Percentiles rank a stretch among this genome's conserved stretches.
phyloP scores from a whole-genome alignment of 2,797 vertebrate genomes.

The Lithobates sylvaticus region DNA sequence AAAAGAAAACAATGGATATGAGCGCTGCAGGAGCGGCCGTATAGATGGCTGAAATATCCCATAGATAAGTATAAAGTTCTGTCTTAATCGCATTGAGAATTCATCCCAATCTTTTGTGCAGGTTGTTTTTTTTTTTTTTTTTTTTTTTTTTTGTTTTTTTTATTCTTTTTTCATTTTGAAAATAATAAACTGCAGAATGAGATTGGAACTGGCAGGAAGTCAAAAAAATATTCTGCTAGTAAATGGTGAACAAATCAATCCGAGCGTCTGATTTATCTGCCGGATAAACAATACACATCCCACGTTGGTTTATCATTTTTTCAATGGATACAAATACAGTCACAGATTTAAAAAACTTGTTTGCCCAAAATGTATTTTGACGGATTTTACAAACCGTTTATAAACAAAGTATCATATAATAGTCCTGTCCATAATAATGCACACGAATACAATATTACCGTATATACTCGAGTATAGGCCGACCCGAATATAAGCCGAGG shows the following conservation, averaged over 20 bases:
- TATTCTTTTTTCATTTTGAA: neutral
- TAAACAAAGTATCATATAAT: too few relatives aligned
- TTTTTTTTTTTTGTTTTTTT: neutral
- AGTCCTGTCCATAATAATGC: too few relatives aligned
- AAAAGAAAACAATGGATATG: conserved; percentile 4
- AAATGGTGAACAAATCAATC: conserved; percentile 15
- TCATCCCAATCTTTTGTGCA: neutral
- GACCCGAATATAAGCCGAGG: too few relatives aligned
- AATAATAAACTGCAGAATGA: conserved; percentile 22
- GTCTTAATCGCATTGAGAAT: conserved; percentile 15
- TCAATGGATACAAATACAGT: neutral
- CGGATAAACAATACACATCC: conserved; percentile 5
- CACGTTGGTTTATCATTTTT: neutral
- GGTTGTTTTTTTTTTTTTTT: neutral
- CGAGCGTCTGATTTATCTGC: neutral
- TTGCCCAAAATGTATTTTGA: neutral
- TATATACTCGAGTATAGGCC: too few relatives aligned
- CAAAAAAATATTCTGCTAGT: conserved; percentile 17
- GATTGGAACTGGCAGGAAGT: conserved; percentile 21
- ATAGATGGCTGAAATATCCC: neutral
- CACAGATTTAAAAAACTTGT: neutral
- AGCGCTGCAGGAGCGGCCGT: neutral
- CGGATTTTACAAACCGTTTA: too few relatives aligned
- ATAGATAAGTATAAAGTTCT: conserved; percentile 15
- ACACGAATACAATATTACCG: too few relatives aligned